phyloP scores from a whole-genome alignment of 2,113 vertebrate genomes.

The Xenopus borealis region DNA sequence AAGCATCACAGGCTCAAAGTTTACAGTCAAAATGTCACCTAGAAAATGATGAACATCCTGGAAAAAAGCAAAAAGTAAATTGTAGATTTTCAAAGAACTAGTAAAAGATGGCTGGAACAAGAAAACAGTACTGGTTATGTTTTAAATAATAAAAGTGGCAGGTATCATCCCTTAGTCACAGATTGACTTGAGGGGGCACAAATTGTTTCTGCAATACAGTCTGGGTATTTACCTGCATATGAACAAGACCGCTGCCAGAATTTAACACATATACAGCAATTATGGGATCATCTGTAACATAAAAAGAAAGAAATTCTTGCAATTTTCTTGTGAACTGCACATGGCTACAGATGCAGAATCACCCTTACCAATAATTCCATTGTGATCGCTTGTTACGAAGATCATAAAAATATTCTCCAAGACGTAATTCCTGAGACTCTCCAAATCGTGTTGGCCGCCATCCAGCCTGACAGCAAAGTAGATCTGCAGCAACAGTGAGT shows the following conservation, averaged over 20 bases:
- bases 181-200: too few species aligned
- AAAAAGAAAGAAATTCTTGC: constrained; percentile 44
- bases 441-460: constrained; percentile 75
- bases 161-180: too few species aligned
- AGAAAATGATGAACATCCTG: constrained; percentile 80
- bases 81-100: too few species aligned
- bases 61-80: constrained; percentile 40
- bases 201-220: too few species aligned
- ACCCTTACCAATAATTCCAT: constrained; percentile 45
- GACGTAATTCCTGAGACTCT: constrained; percentile 88
- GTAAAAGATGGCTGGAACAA: too few species aligned
- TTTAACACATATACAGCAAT: constrained; percentile 84
- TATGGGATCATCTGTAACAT: constrained; percentile 73
- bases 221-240: constrained; percentile 78
- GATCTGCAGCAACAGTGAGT: constrained; percentile 80
- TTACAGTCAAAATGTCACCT: constrained; percentile 65
- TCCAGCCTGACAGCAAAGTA: constrained; percentile 79
- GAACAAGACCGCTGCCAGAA: constrained; percentile 82
- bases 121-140: background rate
- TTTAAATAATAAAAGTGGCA: too few species aligned
- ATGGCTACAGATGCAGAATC: background rate
- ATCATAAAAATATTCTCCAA: constrained; percentile 90
- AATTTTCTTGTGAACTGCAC: too few species aligned
- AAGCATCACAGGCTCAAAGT: constrained; percentile 76
- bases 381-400: constrained; percentile 71